Evolutionary conservation across 2,797 vertebrate species (phyloP).

Genomic region (Falco biarmicus): DNA sequence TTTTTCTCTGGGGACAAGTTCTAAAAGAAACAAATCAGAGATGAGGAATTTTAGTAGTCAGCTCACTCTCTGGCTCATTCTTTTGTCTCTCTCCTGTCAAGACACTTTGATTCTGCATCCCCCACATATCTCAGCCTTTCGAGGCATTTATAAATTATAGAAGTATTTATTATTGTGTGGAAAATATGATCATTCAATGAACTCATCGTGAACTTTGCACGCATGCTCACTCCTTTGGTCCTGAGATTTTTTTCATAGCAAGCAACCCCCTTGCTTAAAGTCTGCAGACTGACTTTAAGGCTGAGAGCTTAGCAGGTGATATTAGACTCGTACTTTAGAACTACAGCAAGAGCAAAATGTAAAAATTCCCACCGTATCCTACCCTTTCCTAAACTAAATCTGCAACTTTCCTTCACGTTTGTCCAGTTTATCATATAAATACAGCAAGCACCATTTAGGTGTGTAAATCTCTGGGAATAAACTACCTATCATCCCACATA

Average conservation of each 20-base stretch:
- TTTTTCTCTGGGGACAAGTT: slow-evolving; percentile 40
- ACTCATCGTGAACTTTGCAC: slow-evolving; percentile 52
- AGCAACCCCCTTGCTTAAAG: not conserved
- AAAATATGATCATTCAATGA: slow-evolving; percentile 63
- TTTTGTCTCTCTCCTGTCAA: slow-evolving; percentile 61
- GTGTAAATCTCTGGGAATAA: not conserved
- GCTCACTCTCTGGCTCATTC: slow-evolving; percentile 43
- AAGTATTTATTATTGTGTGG: slow-evolving; percentile 67
- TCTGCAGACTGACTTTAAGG: not conserved
- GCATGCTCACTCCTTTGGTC: slow-evolving; percentile 1
- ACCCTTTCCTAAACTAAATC: not conserved
- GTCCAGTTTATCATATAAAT: not conserved
- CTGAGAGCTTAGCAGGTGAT: slow-evolving; percentile 33
- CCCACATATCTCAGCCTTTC: slow-evolving; percentile 49
- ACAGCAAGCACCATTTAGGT: not conserved
- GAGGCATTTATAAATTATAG: slow-evolving; percentile 62
- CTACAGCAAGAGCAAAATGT: not conserved
- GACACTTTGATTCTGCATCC: slow-evolving; percentile 57
- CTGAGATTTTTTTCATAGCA: not conserved
- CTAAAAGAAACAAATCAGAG: slow-evolving; percentile 61
- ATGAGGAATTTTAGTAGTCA: slow-evolving; percentile 57
- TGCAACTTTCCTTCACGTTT: not conserved
- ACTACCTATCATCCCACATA: not conserved
- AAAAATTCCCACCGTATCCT: not conserved
- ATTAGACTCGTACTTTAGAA: not conserved